Evolutionary conservation across 2,888 invertebrate species (phyloP), one percentile per base, ranked within the genome.

Genomic region (Caenorhabditis doughertyi): DNA sequence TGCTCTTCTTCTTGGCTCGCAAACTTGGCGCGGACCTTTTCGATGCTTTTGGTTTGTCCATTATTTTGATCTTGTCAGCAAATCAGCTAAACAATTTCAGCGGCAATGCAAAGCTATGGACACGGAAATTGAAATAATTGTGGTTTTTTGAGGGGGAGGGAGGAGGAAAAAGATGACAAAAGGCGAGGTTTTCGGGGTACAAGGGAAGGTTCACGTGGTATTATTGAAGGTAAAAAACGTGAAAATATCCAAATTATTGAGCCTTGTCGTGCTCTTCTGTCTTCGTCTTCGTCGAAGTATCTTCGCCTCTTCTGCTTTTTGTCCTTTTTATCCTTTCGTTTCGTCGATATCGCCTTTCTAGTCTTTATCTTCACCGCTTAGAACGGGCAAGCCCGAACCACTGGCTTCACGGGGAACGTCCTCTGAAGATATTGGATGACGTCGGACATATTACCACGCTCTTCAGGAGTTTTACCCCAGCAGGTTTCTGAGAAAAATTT

Each of bases 381-480:
- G 1, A 53, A 9, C 0, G 74, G 74, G 56, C 74, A 74, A n/a
- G 76, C 25, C 27, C 42, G 68, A 39, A 76, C 62, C 29, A 77
- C 76, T 9, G 82, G 82, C 21, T 77, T 77, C 72, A 82, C 68
- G 16, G 51, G 53, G 60, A 74, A 77, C 1, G 39, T 73, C 7
- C 35, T 42, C 49, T 77, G 77, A 49, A 82, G 53, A 18, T 51
- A 71, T 23, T 67, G 72, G 4, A 82, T n/a, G 11, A 82, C 62
- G 11, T 74, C 83, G 5, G 70, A 42, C 83, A 83, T 83, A 7
- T 25, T 32, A 21, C 39, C 64, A 39, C 83, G 83, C 0, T 83
- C 79, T 21, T 71, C 76, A 0, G 83, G 51, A 47, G 65, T 74
- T n/a, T 83, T 79, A 11, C 70, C 35, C 83, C 83, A 83, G 16